phyloP scores from a whole-genome alignment of 2,113 vertebrate genomes.

The Myocastor coypus region DNA sequence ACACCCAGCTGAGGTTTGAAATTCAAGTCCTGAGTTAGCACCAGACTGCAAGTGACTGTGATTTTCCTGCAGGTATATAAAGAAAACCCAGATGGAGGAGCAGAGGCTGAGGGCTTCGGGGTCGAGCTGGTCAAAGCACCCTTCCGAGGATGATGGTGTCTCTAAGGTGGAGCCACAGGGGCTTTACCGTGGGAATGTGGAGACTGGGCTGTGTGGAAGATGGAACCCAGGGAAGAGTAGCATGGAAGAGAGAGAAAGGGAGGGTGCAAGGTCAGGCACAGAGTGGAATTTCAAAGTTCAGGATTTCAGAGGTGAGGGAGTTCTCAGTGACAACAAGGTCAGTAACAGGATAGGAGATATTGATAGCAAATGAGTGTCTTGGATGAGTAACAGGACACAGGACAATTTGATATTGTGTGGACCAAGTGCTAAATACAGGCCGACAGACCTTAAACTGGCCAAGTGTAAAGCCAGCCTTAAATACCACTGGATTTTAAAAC shows the following conservation, averaged over 20 bases:
- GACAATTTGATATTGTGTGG: slow-evolving; percentile 48
- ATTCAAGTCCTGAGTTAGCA: neutral
- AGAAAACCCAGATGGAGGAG: neutral
- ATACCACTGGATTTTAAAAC: neutral
- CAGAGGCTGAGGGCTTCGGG: neutral
- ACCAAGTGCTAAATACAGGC: neutral
- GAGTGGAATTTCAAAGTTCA: slow-evolving; percentile 71
- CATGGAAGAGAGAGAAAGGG: too few relatives aligned
- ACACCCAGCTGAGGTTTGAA: neutral
- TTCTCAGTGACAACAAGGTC: slow-evolving; percentile 40
- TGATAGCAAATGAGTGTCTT: slow-evolving; percentile 33
- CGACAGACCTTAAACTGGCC: neutral
- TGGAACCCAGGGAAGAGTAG: neutral
- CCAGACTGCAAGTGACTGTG: neutral
- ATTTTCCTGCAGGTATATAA: neutral
- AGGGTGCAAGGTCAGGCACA: neutral
- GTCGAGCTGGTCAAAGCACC: neutral
- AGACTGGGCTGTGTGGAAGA: neutral
- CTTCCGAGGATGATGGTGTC: neutral
- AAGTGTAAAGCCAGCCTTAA: slow-evolving; percentile 13
- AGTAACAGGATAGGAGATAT: slow-evolving; percentile 71
- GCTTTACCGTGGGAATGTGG: neutral
- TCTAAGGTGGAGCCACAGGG: neutral
- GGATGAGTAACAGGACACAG: neutral
- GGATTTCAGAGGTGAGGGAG: slow-evolving; percentile 46